Evolutionary conservation across 2,113 vertebrate species (phyloP).

Genomic region (Xyliphius kryptos): DNA sequence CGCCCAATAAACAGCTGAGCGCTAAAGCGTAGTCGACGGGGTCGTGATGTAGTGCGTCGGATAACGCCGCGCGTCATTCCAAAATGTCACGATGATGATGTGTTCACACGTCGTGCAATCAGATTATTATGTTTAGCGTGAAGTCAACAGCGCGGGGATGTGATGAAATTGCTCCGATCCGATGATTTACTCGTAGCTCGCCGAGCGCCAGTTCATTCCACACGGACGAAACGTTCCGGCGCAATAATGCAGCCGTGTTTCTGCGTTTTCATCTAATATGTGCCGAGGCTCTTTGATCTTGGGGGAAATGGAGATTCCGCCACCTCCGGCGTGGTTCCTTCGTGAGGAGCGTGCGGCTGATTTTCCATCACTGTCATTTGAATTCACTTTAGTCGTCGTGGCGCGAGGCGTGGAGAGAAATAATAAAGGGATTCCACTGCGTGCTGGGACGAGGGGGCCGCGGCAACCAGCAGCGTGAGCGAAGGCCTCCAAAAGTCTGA

Average conservation of each 20-base stretch:
- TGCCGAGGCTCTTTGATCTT: background rate
- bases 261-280: slow-evolving; percentile 12
- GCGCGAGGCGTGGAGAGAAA: too few species aligned
- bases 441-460: too few species aligned
- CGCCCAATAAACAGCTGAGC: background rate
- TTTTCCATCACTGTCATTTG: slow-evolving; percentile 20
- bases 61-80: background rate
- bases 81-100: background rate
- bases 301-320: slow-evolving; percentile 4
- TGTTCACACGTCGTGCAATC: background rate
- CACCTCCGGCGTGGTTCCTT: background rate
- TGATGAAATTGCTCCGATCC: background rate
- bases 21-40: background rate
- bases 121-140: background rate
- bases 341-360: slow-evolving; percentile 9
- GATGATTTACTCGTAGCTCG: background rate
- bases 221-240: background rate
- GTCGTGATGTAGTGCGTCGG: background rate
- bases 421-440: too few species aligned
- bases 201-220: slow-evolving; percentile 3
- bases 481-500: too few species aligned
- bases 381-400: slow-evolving; percentile 3
- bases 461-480: too few species aligned
- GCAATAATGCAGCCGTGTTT: slow-evolving; percentile 11
- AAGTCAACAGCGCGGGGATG: background rate